These are phyloP conservation scores for Onychostruthus taczanowskii DNA, from an alignment of 2,113 vertebrate genomes.

Conservation along the genomic window DNA sequence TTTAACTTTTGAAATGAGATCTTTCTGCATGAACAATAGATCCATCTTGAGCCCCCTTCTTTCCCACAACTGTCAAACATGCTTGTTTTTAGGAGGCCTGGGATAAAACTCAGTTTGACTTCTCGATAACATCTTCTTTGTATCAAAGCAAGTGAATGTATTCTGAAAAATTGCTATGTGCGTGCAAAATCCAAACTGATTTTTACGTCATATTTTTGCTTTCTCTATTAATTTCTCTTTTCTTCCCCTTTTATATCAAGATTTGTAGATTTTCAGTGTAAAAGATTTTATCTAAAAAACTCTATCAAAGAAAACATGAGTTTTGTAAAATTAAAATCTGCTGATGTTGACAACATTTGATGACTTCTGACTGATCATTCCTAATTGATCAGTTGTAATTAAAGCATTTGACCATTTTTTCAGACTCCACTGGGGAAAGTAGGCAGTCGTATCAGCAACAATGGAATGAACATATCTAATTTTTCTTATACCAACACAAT, in stretches of 20 bases:
- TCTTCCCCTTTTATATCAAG: not conserved
- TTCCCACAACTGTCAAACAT: slow-evolving; percentile 37
- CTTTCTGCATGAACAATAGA: slow-evolving; percentile 23
- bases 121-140: not conserved
- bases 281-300: not conserved
- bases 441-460: not conserved
- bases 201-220: not conserved
- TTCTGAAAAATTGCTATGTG: not conserved
- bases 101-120: not conserved
- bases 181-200: not conserved
- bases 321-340: rapidly evolving
- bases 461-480: not conserved
- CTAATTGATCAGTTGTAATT: not conserved
- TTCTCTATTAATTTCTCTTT: not conserved
- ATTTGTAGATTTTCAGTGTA: not conserved
- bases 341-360: not conserved
- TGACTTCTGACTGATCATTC: not conserved
- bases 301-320: rapidly evolving
- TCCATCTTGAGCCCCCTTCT: not conserved
- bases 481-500: not conserved
- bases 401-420: not conserved
- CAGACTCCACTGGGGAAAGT: not conserved
- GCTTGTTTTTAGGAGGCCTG: not conserved
- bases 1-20: slow-evolving; percentile 36
- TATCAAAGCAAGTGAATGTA: not conserved